Percentiles rank a stretch among this genome's conserved stretches.
Evolutionary conservation across 2,888 invertebrate species (phyloP).

Genomic region (Orchestes rusci): DNA sequence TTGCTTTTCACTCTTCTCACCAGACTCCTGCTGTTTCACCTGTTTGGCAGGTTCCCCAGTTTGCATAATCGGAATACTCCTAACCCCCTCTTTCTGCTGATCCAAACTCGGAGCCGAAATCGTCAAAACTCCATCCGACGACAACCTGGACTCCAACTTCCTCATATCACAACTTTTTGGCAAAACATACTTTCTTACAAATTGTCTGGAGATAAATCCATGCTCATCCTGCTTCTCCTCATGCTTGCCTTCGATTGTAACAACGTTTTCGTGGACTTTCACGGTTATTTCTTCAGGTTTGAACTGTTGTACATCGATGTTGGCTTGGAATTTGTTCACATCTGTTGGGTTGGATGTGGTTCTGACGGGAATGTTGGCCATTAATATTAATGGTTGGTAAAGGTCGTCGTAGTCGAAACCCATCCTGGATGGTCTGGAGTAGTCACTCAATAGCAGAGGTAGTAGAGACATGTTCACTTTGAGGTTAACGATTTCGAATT

Average conservation of each 20-base stretch:
- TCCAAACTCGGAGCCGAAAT: too few species aligned
- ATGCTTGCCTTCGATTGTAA: constrained; percentile 70
- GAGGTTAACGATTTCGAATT: too few species aligned
- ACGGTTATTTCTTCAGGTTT: constrained; percentile 70
- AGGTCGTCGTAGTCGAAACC: too few species aligned
- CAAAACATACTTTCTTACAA: constrained; percentile 52
- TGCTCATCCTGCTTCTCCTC: constrained; percentile 43
- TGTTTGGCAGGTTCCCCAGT: too few species aligned
- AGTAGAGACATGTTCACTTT: constrained; percentile 16
- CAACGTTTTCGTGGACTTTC: constrained; percentile 59
- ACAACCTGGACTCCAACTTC: constrained; percentile 64
- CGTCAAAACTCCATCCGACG: constrained; percentile 68
- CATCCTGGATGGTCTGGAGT: neutral
- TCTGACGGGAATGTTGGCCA: neutral
- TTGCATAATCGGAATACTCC: too few species aligned
- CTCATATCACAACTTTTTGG: constrained; percentile 68
- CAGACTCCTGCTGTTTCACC: too few species aligned
- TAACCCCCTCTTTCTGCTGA: too few species aligned
- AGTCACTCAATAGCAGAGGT: constrained; percentile 13
- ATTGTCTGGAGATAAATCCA: constrained; percentile 54
- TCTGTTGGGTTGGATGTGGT: constrained; percentile 39
- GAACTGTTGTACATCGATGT: constrained; percentile 71
- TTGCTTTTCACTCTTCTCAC: too few species aligned
- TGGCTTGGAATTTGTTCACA: constrained; percentile 63
- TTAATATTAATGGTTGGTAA: neutral